phyloP scores from a whole-genome alignment of 2,797 vertebrate genomes.

The Artibeus lituratus region DNA sequence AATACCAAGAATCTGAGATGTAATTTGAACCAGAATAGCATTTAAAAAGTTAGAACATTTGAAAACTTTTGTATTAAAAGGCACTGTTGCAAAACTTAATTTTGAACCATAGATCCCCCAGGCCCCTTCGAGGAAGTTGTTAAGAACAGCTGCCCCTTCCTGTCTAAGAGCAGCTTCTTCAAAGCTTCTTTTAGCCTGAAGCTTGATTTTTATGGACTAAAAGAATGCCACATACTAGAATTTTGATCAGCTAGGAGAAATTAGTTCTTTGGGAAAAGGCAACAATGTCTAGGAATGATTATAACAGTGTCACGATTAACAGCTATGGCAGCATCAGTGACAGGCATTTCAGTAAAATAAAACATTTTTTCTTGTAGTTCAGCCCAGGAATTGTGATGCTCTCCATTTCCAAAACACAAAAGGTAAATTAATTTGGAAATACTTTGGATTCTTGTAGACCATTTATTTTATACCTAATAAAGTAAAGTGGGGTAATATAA shows the following conservation, averaged over 20 bases:
- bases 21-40: neutral
- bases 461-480: constrained; percentile 42
- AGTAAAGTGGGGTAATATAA: neutral
- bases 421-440: constrained; percentile 24
- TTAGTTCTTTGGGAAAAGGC: neutral
- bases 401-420: neutral
- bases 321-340: neutral
- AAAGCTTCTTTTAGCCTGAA: neutral
- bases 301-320: neutral
- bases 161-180: neutral
- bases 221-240: neutral
- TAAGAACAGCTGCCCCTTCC: neutral
- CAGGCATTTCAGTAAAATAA: neutral
- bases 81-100: neutral
- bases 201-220: neutral
- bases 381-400: neutral
- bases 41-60: neutral
- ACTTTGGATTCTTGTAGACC: neutral
- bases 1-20: neutral
- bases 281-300: neutral
- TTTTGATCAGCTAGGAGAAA: neutral
- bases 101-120: neutral
- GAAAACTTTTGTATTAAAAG: neutral
- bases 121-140: neutral
- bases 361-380: neutral